These are phyloP conservation scores for Drosophila sp. DNA, from an alignment of 1,140 invertebrate species.

Conservation along the genomic window DNA sequence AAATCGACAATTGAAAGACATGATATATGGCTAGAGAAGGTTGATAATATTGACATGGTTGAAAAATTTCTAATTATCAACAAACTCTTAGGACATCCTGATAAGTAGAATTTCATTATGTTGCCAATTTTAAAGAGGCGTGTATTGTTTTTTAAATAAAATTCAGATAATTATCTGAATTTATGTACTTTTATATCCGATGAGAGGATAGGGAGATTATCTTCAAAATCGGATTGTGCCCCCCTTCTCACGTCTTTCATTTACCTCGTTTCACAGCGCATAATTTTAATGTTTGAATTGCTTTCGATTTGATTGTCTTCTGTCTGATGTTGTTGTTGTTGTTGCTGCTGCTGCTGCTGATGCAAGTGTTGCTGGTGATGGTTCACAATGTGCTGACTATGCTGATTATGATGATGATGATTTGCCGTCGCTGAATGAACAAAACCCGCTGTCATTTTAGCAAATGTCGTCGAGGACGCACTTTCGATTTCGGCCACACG, in stretches of 20 bases:
- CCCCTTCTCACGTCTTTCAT: background rate
- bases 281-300: constrained; percentile 60
- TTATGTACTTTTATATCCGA: background rate
- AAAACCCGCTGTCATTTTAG: constrained; percentile 79
- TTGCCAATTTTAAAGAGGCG: too few relatives aligned
- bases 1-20: too few relatives aligned
- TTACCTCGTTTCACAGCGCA: constrained; percentile 75
- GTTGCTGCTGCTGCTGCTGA: constrained; percentile 27
- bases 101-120: too few relatives aligned
- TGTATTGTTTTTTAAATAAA: too few relatives aligned
- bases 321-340: constrained; percentile 28
- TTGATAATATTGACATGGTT: too few relatives aligned
- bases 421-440: constrained; percentile 79
- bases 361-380: constrained; percentile 10
- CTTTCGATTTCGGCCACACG: constrained; percentile 73
- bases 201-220: background rate
- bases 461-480: constrained; percentile 29
- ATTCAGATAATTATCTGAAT: background rate
- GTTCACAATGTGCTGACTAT: constrained; percentile 24
- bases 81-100: too few relatives aligned
- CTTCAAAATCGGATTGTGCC: background rate
- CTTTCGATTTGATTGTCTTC: constrained; percentile 60
- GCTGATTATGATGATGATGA: constrained; percentile 50
- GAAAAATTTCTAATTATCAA: too few relatives aligned
- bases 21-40: too few relatives aligned